Base-by-base conservation (phyloP, 1,140 invertebrate genomes). In the Globodera rostochiensis region DNA sequence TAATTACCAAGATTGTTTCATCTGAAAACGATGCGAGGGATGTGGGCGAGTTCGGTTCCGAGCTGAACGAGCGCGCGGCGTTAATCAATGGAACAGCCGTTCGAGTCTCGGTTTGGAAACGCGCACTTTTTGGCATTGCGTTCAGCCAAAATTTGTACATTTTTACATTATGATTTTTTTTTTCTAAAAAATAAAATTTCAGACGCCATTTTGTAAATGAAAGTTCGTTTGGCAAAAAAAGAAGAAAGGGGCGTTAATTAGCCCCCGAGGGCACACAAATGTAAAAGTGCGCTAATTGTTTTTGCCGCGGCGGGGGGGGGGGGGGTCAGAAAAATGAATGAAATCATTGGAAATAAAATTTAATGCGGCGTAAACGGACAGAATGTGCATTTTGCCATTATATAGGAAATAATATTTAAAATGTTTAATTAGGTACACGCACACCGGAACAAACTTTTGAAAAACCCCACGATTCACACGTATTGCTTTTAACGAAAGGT, bases 241-340 rank as follows among this genome's bases (percentile, higher is more conserved):
- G 19, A 64, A 64, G 11, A 64, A 64, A 64, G 19, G 57, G 19
- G 11, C 57, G 57, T 19, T 64, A 64, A 64, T 64, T 64, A 64
- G 5, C 13, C 57, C 13, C 57, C 57, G 57, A 21, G 57, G 57
- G 57, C 11, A 64, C 57, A 19, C 15, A 36, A 19, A 64, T 64
- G 57, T 64, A 64, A 64, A 64, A 64, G 57, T 64, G 57, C 57
- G 57, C 57, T 11, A 64, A 64, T 64, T 64, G 57, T 64, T 64
- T 36, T 64, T 64, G 57, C 1, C 15, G 13, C 13, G 13, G 25
- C 0, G 45, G 36, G 53, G 25, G 4, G 45, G 36, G 53, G 47
- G 15, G 9, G 53, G 11, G 50, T 36, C 45, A 25, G n/a, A 74
- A 74, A 25, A 70, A 11, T 70, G 11, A 70, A 47, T 25, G 36